Conservation (phyloP, 2,888 invertebrate genomes). For the Miltochrista miniata region DNA sequence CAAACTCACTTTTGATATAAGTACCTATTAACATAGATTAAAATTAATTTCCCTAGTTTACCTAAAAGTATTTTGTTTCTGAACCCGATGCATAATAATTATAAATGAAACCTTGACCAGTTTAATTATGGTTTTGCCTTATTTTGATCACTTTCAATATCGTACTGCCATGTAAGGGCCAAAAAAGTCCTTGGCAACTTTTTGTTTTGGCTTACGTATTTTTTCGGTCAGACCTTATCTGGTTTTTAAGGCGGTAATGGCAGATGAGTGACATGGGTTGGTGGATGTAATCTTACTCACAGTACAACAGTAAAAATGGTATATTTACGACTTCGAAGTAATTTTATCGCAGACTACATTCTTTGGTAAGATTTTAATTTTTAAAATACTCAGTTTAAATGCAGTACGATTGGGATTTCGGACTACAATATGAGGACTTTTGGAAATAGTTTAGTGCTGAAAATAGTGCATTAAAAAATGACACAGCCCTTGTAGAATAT, state of each 20-base stretch:
- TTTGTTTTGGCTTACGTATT: neutral
- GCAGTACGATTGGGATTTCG: no score
- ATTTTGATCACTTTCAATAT: conserved; percentile 9
- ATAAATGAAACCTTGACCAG: conserved; percentile 11
- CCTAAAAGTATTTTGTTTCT: no score
- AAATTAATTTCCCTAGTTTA: no score
- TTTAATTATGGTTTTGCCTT: conserved; percentile 4
- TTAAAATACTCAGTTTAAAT: no score
- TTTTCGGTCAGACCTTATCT: neutral
- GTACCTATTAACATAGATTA: no score
- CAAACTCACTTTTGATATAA: no score
- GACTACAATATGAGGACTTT: no score
- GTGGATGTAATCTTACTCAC: neutral
- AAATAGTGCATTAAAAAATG: no score
- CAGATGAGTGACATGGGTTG: conserved; percentile 25
- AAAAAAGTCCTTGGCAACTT: conserved; percentile 1
- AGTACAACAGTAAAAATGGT: neutral
- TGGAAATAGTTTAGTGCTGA: no score
- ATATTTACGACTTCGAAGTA: neutral
- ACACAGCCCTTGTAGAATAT: no score
- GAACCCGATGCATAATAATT: neutral
- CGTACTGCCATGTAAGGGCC: neutral
- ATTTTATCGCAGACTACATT: no score
- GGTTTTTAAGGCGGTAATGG: neutral
- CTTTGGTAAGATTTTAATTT: no score